Evolutionary conservation across 2,797 vertebrate species (phyloP).

Genomic region (Erithacus rubecula): DNA sequence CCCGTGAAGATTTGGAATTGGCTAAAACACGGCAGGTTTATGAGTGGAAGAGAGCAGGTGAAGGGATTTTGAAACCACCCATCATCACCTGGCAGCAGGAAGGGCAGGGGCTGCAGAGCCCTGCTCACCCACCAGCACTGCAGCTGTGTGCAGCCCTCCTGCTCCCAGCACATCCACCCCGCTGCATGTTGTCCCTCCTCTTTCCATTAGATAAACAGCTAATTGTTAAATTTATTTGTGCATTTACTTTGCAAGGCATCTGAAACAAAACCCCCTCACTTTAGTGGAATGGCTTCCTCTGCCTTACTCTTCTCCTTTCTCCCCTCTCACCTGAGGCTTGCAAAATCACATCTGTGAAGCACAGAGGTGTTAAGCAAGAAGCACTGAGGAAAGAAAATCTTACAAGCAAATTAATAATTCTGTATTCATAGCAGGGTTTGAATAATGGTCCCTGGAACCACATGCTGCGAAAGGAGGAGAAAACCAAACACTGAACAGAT

Average conservation of each 20-base stretch:
- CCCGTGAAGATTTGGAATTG: not conserved
- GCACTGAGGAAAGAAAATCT: not conserved
- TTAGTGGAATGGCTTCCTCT: not conserved
- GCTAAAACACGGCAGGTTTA: not conserved
- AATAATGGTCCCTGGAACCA: slow-evolving; percentile 14
- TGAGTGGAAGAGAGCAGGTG: not conserved
- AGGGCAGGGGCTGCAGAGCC: not conserved
- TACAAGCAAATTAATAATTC: slow-evolving; percentile 15
- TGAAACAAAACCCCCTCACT: not conserved
- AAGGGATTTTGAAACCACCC: not conserved
- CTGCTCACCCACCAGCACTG: fast-evolving
- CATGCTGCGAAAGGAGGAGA: not conserved
- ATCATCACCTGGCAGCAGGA: not conserved
- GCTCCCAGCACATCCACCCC: not conserved
- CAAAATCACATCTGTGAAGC: not conserved
- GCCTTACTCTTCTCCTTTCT: not conserved
- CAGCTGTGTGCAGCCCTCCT: not conserved
- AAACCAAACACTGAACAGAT: slow-evolving; percentile 54
- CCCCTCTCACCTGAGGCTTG: not conserved
- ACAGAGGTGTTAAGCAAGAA: not conserved
- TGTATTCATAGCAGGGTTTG: slow-evolving; percentile 19
- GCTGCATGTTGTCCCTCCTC: not conserved
- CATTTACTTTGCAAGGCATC: not conserved
- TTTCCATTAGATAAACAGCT: not conserved
- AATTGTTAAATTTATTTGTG: not conserved